Evolutionary conservation across 2,888 invertebrate genomes (phyloP).

Genomic region (Calameuta idolon): DNA sequence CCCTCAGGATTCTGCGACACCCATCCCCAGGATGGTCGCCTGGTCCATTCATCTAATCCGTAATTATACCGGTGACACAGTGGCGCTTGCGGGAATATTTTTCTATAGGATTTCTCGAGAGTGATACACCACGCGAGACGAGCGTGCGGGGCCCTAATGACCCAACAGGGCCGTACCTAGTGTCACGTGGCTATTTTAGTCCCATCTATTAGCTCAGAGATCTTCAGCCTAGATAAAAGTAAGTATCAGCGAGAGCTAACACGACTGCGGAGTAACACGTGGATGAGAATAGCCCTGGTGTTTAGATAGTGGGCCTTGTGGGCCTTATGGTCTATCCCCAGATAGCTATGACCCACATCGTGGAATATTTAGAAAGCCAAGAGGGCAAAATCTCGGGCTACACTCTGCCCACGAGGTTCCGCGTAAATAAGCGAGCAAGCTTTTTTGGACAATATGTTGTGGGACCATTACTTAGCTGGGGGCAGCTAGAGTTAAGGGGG

Average conservation of each 20-base stretch:
- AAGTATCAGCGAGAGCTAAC: not conserved
- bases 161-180: not conserved
- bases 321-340: not conserved
- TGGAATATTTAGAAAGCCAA: not conserved
- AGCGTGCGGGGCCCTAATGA: not conserved
- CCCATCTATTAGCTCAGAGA: not conserved
- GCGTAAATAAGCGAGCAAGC: constrained; percentile 47
- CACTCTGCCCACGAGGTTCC: not conserved
- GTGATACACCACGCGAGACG: not conserved
- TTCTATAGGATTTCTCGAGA: not conserved
- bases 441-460: constrained; percentile 63
- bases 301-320: not conserved
- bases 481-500: constrained; percentile 32
- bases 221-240: not conserved
- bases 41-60: constrained; percentile 53
- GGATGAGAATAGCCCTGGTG: not conserved
- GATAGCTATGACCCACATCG: not conserved
- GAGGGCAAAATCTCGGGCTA: not conserved
- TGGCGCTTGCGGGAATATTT: not conserved
- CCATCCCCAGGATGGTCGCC: constrained; percentile 38
- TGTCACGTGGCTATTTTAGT: not conserved
- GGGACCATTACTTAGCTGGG: constrained; percentile 61
- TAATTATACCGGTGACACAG: constrained; percentile 51
- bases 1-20: constrained; percentile 31
- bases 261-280: not conserved